Evolutionary conservation across 2,888 invertebrate genomes (phyloP).

Genomic region (Eudemis profundana): DNA sequence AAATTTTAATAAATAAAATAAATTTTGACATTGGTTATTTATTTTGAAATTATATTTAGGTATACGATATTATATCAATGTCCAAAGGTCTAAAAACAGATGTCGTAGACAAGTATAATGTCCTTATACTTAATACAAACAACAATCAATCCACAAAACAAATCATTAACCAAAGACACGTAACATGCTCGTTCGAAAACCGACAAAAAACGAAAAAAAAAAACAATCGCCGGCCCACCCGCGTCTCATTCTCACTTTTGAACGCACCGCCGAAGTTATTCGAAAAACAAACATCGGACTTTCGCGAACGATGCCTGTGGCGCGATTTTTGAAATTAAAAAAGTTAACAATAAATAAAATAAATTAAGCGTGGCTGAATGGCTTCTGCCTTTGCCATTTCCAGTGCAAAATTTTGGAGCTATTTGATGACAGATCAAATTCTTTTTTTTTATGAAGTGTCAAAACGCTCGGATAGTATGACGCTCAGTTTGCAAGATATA

Average conservation of each 20-base stretch:
- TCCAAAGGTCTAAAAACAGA: not conserved
- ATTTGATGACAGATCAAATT: too few relatives aligned
- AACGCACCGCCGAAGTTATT: conserved; percentile 50
- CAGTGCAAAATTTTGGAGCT: not conserved
- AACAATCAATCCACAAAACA: conserved; percentile 24
- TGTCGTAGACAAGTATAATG: not conserved
- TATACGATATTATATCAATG: too few relatives aligned
- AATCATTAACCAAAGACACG: conserved; percentile 33
- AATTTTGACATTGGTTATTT: too few relatives aligned
- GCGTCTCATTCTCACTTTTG: conserved; percentile 55
- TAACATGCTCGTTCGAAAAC: conserved; percentile 34
- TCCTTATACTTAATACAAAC: conserved; percentile 24
- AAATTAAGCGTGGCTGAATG: not conserved
- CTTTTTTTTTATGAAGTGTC: too few relatives aligned
- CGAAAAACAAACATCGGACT: conserved; percentile 53
- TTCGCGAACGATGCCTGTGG: conserved; percentile 50
- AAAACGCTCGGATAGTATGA: too few relatives aligned
- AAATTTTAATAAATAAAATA: too few relatives aligned
- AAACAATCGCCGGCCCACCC: conserved; percentile 54
- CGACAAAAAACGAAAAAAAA: conserved; percentile 45
- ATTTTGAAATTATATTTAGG: too few relatives aligned
- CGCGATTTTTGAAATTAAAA: conserved; percentile 31
- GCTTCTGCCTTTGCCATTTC: not conserved
- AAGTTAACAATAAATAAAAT: conserved; percentile 3
- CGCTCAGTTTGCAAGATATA: too few relatives aligned